Evolutionary conservation across 92 coral and sea anemone genomes (phyloP).

Genomic region (Zoanthus sansibaricus): DNA sequence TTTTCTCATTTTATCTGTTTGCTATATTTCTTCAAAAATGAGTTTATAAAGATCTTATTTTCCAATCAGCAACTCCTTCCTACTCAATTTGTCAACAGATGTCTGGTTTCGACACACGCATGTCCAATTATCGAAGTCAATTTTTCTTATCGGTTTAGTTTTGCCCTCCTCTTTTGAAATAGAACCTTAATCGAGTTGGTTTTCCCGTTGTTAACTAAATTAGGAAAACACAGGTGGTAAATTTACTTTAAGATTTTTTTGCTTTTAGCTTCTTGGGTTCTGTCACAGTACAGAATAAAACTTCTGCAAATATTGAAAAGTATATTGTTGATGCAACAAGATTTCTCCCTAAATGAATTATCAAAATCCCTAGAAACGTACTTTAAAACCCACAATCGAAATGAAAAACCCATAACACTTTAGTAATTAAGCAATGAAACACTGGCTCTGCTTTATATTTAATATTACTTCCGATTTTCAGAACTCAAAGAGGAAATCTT

Average conservation of each 20-base stretch:
- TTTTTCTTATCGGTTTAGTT: conserved; percentile 6
- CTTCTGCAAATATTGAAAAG: neutral
- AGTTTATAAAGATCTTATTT: neutral
- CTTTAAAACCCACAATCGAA: neutral
- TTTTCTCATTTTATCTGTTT: neutral
- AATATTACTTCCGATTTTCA: neutral
- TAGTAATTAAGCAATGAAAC: conserved; percentile 18
- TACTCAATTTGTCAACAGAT: neutral
- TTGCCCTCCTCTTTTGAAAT: conserved; percentile 38
- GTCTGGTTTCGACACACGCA: neutral
- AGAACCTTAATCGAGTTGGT: conserved; percentile 8
- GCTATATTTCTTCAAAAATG: neutral
- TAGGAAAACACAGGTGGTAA: conserved; percentile 18
- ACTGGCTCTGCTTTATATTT: neutral
- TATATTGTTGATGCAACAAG: neutral
- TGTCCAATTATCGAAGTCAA: conserved; percentile 6
- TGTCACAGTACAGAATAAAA: neutral
- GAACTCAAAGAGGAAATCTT: neutral
- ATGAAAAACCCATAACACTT: conserved; percentile 1
- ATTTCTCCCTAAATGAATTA: neutral
- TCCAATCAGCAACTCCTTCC: neutral
- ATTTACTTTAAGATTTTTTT: neutral
- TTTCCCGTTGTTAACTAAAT: conserved; percentile 26
- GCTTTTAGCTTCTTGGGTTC: neutral
- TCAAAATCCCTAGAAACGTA: neutral